Base-by-base conservation (phyloP, 2,113 vertebrate genomes). In the Maccullochella peelii region DNA sequence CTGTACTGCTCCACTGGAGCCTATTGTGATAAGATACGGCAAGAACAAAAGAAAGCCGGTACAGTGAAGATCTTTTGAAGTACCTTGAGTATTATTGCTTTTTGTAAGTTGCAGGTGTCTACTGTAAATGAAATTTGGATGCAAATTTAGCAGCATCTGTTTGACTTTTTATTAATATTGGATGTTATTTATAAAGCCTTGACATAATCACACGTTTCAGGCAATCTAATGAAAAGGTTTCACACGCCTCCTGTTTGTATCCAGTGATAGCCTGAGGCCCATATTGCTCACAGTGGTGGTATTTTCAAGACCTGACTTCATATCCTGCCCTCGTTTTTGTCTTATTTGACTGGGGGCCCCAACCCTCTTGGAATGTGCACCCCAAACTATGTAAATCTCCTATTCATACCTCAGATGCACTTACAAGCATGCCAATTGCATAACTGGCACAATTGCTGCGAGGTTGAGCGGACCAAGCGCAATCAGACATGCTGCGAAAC, bases 241-340 rank as follows among this genome's bases (percentile, higher is more conserved):
- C 82, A 87, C 62, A 84, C 86, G 80, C 67, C 65, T 82, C 71
- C 63, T 75, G 38, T 79, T 58, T 80, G 80, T 77, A 68, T 30
- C 73, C 57, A 88, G 57, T 84, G 20, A 88, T 87, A 89, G 73
- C 84, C 78, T 8, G 68, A 85, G 82, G 82, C 88, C 84, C 4
- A 0, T 63, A 71, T 92, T 87, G 81, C 89, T 87, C 85, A 90
- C 79, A 86, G 83, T 77, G 71, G 65, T 84, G 86, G 86, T 89
- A 92, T 93, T 93, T 93, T 84, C 58, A 85, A 86, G 82, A 38
- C 81, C 78, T 65, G 90, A 92, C 88, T 93, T 93, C 91, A 94
- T 93, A 91, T 92, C 90, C 92, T 92, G 88, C 78, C 68, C 73
- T 89, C 16, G 71, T 84, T 88, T 90, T 88, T 85, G 86, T 93